Evolutionary conservation across 2,888 invertebrate genomes (phyloP), one percentile per base, ranked within the genome.

Genomic region (Kryphioiulus occultus): DNA sequence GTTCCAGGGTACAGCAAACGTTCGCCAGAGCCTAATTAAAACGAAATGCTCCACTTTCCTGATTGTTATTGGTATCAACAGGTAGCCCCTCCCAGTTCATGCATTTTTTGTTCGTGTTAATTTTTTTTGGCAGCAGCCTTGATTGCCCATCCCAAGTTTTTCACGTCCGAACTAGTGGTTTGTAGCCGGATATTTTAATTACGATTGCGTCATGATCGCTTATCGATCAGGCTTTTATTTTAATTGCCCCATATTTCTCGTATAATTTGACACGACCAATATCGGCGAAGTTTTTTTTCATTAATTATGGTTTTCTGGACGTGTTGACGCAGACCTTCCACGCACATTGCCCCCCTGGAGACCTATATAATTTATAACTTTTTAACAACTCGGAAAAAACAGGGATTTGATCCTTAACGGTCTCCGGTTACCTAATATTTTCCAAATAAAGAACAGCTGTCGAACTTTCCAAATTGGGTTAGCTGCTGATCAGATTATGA

Each of bases 201-300:
- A 78, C 15, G 30, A 78, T 78, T 78, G 78, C 78, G 78, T 78
- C 78, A 78, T 78, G 78, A 15, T 30, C 78, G 15, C 78, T 78
- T 30, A 78, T 78, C 78, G 78, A 78, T 78, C 78, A 30, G 30
- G 12, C 30, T 78, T 78, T 78, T 32, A 78, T 78, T 78, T 78
- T 78, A 78, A 78, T 78, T 78, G 78, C 78, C 78, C 78, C 78
- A 78, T 78, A 78, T 78, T 78, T 78, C 30, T 30, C 78, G 78
- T 30, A 78, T 78, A 78, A 78, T 78, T 78, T 78, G 26, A 78
- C 78, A 78, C 30, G 78, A 78, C 78, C 78, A 78, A 78, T 78
- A 78, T 78, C 30, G 26, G 30, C 78, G 4, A 78, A 30, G 12
- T 26, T 26, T 78, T 78, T 78, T 78, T 78, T 30, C 30, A 30